Evolutionary conservation across 2,888 invertebrate species (phyloP).

Genomic region (Brachypalpus laphriformis): DNA sequence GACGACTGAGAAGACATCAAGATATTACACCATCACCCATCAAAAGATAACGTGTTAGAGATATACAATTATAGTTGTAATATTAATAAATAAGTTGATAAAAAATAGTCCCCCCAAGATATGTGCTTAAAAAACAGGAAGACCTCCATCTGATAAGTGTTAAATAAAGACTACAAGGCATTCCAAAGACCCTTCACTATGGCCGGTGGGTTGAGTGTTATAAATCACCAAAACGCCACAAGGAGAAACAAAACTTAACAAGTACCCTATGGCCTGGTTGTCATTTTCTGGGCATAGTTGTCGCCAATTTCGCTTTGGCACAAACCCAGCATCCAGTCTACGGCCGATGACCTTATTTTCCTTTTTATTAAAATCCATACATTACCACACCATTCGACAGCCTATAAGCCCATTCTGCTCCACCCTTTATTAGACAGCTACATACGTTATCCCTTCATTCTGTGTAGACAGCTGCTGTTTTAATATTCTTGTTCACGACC

Average conservation of each 20-base stretch:
- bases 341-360: conserved; percentile 8
- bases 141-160: not conserved
- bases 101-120: not conserved
- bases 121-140: not conserved
- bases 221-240: not conserved
- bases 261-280: too few species aligned
- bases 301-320: not conserved
- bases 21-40: too few species aligned
- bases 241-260: not conserved
- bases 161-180: not conserved
- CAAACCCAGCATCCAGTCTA: not conserved
- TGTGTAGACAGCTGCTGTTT: conserved; percentile 10
- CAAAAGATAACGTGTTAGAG: too few species aligned
- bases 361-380: conserved; percentile 31
- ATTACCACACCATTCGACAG: not conserved
- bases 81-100: too few species aligned
- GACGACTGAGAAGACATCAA: too few species aligned
- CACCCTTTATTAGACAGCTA: conserved; percentile 16
- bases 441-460: not conserved
- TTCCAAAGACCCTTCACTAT: not conserved
- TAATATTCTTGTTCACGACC: not conserved
- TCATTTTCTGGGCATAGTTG: not conserved
- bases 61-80: too few species aligned
- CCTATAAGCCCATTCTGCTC: not conserved
- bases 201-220: not conserved